Base-by-base conservation (phyloP, 2,888 invertebrate species). In the Choreutis nemorana region DNA sequence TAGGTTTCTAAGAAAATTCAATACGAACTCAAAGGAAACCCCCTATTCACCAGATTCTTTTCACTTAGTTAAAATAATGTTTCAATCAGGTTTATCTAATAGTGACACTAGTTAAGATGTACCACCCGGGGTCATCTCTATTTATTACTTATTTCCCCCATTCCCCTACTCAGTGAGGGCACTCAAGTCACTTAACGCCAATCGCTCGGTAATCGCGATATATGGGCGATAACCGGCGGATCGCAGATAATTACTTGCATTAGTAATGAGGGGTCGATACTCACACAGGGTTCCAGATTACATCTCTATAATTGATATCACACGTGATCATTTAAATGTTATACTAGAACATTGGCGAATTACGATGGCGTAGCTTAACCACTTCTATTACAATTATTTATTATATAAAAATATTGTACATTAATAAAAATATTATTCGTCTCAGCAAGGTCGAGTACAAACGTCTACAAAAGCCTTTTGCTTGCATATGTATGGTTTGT, bases 201-300 rank as follows among this genome's bases (percentile, higher is more conserved):
- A 66, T 70, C 56, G 54, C 44, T 51, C 55, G 47, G 48, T 73
- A 73, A 73, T 65, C 48, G 50, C 63, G 55, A 75, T 71, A 55
- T 68, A 75, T 67, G 34, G 70, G 53, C 58, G 49, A 59, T 66
- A 64, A 65, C 57, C 46, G 53, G 52, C 44, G 48, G 37, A 50
- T 61, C 49, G 51, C 62, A 60, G 64, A 57, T 71, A 68, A 72
- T 72, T 66, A 65, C 66, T 44, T 71, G 66, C 60, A 73, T 71
- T 73, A 72, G 63, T 71, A 64, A 75, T 73, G 58, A 65, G 55
- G 50, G 47, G 45, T 40, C 44, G 38, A 37, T 34, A 35, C 36
- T 36, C 31, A 37, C 39, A 42, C n/a, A 39, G 48, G 45, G 45
- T 37, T 33, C 35, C 28, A 33, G 33, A 37, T 40, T 37, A 37